Percentiles rank a stretch among this genome's conserved stretches.
phyloP scores from a whole-genome alignment of 2,113 vertebrate genomes.

The Nesogale talazaci region DNA sequence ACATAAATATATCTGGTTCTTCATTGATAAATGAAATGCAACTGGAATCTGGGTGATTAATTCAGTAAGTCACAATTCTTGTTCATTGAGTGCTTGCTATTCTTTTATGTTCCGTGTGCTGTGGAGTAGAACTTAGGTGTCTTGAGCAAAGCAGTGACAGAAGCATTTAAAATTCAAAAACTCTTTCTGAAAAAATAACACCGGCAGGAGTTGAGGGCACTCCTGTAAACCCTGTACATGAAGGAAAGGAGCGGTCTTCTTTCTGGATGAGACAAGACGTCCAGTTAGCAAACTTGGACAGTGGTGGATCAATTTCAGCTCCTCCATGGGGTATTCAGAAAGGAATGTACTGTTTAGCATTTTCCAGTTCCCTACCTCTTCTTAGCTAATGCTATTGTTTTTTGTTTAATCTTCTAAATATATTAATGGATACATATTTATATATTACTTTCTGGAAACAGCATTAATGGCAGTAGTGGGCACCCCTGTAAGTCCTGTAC shows the following conservation, averaged over 20 bases:
- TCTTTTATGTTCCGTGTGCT: conserved; percentile 68
- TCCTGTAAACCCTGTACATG: too few species aligned
- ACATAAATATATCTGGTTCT: conserved; percentile 80
- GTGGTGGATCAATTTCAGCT: too few species aligned
- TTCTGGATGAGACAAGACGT: too few species aligned
- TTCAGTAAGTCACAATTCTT: conserved; percentile 78
- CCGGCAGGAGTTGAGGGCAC: too few species aligned
- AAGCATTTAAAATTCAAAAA: conserved; percentile 51
- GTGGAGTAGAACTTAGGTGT: conserved; percentile 38
- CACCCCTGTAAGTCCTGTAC: neutral
- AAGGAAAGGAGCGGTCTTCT: too few species aligned
- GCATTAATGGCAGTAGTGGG: neutral
- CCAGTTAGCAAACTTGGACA: too few species aligned
- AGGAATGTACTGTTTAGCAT: too few species aligned
- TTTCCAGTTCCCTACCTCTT: too few species aligned
- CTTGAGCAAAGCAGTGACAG: conserved; percentile 24
- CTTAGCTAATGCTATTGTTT: too few species aligned
- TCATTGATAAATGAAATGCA: conserved; percentile 82
- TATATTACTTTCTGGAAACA: conserved; percentile 36
- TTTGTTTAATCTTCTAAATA: too few species aligned
- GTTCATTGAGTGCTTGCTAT: conserved; percentile 76
- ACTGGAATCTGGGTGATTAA: conserved; percentile 75
- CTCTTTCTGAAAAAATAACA: neutral
- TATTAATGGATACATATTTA: too few species aligned
- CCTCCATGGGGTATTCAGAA: too few species aligned